Percentiles rank a stretch among this genome's conserved stretches.
Evolutionary conservation across 2,888 invertebrate genomes (phyloP).

Genomic region (Chrysodeixis includens): DNA sequence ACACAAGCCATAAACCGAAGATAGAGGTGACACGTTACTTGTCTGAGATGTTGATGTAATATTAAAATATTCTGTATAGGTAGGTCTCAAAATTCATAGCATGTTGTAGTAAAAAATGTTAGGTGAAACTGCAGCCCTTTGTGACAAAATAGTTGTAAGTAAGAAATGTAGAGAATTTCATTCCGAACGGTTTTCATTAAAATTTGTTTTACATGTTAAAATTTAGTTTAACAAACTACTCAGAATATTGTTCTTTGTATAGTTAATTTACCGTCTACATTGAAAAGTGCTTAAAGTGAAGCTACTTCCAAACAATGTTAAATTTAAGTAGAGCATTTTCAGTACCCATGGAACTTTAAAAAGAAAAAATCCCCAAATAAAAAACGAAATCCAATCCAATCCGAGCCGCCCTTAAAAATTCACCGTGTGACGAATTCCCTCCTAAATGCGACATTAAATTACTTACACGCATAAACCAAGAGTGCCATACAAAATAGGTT

Average conservation of each 20-base stretch:
- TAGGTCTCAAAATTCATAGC: background rate
- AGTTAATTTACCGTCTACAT: too few species aligned
- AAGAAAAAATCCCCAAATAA: slow-evolving; percentile 18
- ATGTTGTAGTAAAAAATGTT: background rate
- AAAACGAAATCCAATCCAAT: slow-evolving; percentile 37
- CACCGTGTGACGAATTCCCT: slow-evolving; percentile 47
- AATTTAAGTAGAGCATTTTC: background rate
- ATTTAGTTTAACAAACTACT: too few species aligned
- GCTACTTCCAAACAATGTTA: too few species aligned
- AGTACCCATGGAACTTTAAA: background rate
- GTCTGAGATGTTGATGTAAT: slow-evolving; percentile 32
- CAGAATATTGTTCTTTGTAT: too few species aligned
- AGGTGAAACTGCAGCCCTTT: slow-evolving; percentile 19
- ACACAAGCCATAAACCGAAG: slow-evolving; percentile 40
- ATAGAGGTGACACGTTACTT: slow-evolving; percentile 40
- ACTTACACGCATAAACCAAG: slow-evolving; percentile 60
- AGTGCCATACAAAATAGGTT: slow-evolving; percentile 64
- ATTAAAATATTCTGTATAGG: slow-evolving; percentile 28
- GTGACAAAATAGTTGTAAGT: too few species aligned
- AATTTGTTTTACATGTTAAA: too few species aligned
- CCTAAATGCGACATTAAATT: slow-evolving; percentile 62
- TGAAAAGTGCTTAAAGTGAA: too few species aligned
- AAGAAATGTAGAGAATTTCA: too few species aligned
- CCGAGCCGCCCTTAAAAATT: slow-evolving; percentile 43
- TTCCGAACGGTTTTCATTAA: too few species aligned